phyloP scores from a whole-genome alignment of 2,888 invertebrate genomes.

The Coleophora deauratella region DNA sequence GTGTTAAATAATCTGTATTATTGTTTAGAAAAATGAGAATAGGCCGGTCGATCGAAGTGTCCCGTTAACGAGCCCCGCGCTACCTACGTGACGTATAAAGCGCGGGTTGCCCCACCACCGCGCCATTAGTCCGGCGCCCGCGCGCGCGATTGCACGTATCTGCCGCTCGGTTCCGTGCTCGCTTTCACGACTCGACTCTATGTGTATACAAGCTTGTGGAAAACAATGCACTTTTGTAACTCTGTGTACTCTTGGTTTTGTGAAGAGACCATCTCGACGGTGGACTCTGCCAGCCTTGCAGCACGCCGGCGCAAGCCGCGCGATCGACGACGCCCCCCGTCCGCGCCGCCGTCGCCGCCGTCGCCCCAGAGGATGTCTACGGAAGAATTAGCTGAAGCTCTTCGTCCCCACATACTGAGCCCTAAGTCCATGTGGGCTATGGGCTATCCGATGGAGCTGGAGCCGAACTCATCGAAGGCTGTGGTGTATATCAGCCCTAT shows the following conservation, averaged over 20 bases:
- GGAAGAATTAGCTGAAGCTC: constrained; percentile 67
- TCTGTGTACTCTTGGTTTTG: constrained; percentile 64
- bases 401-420: constrained; percentile 77
- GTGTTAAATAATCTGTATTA: constrained; percentile 34
- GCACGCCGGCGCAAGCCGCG: constrained; percentile 56
- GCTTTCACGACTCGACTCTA: constrained; percentile 57
- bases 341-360: constrained; percentile 61
- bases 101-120: constrained; percentile 65
- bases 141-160: constrained; percentile 68
- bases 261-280: constrained; percentile 64
- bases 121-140: constrained; percentile 69
- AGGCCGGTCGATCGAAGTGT: constrained; percentile 68
- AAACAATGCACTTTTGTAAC: constrained; percentile 66
- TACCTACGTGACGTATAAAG: constrained; percentile 69
- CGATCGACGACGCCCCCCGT: constrained; percentile 55
- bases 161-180: constrained; percentile 54
- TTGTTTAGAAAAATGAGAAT: constrained; percentile 70
- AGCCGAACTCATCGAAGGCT: constrained; percentile 74
- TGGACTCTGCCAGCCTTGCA: constrained; percentile 55
- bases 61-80: constrained; percentile 66
- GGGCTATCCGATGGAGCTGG: constrained; percentile 82
- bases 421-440: constrained; percentile 76
- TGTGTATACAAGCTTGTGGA: constrained; percentile 62
- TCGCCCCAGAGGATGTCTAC: constrained; percentile 72
- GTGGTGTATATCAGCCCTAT: constrained; percentile 76